Conservation (phyloP, 2,888 invertebrate species). For the Brachylomia viminalis region DNA sequence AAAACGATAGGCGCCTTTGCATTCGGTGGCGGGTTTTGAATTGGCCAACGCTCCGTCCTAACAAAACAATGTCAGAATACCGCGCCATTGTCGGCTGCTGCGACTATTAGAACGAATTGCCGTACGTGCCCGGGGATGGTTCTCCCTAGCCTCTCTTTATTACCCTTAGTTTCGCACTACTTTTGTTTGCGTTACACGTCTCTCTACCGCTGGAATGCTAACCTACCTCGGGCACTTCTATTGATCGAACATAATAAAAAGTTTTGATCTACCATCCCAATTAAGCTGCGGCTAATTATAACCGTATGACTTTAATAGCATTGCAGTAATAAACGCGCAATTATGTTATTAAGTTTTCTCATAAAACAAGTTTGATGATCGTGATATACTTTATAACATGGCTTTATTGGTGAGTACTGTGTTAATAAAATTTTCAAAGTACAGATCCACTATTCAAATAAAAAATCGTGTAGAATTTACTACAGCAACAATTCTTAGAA, state of each 20-base stretch:
- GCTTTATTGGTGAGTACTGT: constrained; percentile 47
- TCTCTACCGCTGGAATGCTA: constrained; percentile 77
- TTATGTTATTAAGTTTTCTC: constrained; percentile 72
- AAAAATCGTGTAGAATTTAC: constrained; percentile 18
- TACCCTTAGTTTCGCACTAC: constrained; percentile 83
- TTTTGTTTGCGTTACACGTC: constrained; percentile 85
- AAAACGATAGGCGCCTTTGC: constrained; percentile 80
- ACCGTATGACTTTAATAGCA: constrained; percentile 72
- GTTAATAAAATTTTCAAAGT: constrained; percentile 51
- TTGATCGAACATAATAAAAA: constrained; percentile 69
- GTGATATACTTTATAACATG: constrained; percentile 66
- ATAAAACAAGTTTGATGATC: constrained; percentile 71
- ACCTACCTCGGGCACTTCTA: constrained; percentile 67
- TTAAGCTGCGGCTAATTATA: constrained; percentile 73
- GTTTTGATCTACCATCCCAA: constrained; percentile 62
- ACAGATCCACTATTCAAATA: constrained; percentile 28
- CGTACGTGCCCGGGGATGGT: constrained; percentile 83
- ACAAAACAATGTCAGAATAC: constrained; percentile 85
- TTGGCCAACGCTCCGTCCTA: constrained; percentile 82
- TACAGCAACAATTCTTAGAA: constrained; percentile 22
- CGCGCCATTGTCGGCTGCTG: constrained; percentile 83
- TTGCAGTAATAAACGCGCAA: constrained; percentile 73
- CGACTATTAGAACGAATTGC: constrained; percentile 88
- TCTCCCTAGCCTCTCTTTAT: constrained; percentile 80
- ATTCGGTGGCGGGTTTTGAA: constrained; percentile 81